phyloP scores from a whole-genome alignment of 2,888 invertebrate species.

The Watsonalla cultraria region DNA sequence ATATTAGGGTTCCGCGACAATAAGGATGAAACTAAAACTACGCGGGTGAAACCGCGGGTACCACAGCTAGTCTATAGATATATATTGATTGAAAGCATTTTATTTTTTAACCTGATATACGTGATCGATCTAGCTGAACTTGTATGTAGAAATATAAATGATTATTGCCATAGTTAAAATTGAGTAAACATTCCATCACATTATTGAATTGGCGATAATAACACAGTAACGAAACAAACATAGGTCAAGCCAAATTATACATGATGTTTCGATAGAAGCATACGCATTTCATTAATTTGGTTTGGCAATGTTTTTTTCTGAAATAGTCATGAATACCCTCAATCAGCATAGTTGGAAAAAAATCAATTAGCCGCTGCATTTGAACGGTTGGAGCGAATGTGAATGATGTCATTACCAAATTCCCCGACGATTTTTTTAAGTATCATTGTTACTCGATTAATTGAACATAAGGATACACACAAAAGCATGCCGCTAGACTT shows the following conservation, averaged over 20 bases:
- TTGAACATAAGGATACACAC: neutral
- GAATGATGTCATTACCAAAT: slow-evolving; percentile 1
- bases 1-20: too few species aligned
- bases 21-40: too few species aligned
- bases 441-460: slow-evolving; percentile 2
- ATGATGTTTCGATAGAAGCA: neutral
- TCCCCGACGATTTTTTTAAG: neutral
- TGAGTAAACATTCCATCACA: too few species aligned
- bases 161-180: too few species aligned
- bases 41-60: too few species aligned
- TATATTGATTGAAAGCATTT: neutral
- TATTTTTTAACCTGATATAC: too few species aligned
- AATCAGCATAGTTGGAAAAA: neutral
- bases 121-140: too few species aligned
- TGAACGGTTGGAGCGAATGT: neutral
- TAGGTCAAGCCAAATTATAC: neutral
- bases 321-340: slow-evolving; percentile 1
- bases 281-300: neutral
- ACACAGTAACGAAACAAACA: too few species aligned
- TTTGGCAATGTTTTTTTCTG: neutral
- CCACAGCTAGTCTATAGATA: too few species aligned
- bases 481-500: slow-evolving; percentile 3
- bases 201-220: too few species aligned
- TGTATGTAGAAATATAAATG: too few species aligned
- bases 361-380: neutral